These are phyloP conservation scores for Ramphastos sulfuratus DNA, from an alignment of 2,113 vertebrate genomes.

Conservation along the genomic window DNA sequence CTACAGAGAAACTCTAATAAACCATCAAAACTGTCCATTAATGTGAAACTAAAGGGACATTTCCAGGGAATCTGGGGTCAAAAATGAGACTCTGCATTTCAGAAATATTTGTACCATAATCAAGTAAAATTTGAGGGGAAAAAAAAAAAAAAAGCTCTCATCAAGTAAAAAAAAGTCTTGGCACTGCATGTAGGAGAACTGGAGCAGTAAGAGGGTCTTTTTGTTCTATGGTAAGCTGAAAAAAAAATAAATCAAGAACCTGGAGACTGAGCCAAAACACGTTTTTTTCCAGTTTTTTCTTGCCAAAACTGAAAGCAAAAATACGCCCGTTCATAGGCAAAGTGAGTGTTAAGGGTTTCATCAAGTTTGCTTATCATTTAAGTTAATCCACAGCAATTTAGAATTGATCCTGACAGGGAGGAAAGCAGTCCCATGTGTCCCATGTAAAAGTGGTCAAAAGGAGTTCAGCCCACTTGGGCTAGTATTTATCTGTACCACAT, in stretches of 20 bases:
- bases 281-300: background rate
- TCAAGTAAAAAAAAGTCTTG: background rate
- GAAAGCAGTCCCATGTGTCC: background rate
- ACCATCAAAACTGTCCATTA: background rate
- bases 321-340: background rate
- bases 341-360: background rate
- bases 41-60: background rate
- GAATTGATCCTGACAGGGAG: rapidly evolving
- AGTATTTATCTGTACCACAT: background rate
- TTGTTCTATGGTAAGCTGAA: background rate
- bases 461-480: background rate
- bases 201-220: background rate
- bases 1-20: background rate
- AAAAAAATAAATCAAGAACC: background rate
- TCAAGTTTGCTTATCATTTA: background rate
- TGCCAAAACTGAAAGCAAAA: background rate
- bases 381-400: background rate
- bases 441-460: background rate
- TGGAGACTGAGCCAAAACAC: background rate
- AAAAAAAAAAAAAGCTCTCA: background rate
- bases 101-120: background rate
- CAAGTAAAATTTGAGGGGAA: background rate
- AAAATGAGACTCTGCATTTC: background rate
- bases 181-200: background rate
- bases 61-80: background rate